Evolutionary conservation across 2,797 vertebrate genomes (phyloP).

Genomic region (Pseudomugil gertrudae): DNA sequence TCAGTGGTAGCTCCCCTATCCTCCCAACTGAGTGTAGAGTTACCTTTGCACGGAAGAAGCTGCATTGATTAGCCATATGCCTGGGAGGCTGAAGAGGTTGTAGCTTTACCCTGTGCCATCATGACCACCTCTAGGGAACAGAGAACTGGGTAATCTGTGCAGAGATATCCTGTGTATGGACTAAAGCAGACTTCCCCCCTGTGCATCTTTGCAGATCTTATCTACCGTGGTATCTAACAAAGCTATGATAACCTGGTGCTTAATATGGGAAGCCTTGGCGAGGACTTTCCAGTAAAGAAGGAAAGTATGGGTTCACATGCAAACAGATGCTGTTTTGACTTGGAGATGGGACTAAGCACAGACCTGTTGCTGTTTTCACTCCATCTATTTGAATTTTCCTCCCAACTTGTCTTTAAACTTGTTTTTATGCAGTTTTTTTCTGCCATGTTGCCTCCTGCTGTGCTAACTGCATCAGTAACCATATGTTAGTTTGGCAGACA

Average conservation of each 20-base stretch:
- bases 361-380: constrained; percentile 33
- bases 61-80: constrained; percentile 70
- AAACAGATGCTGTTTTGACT: not conserved
- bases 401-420: constrained; percentile 44
- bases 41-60: constrained; percentile 67
- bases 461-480: constrained; percentile 21
- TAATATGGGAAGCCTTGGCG: constrained; percentile 20
- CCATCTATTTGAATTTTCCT: constrained; percentile 26
- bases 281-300: constrained; percentile 47
- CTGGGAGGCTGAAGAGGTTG: constrained; percentile 28
- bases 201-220: constrained; percentile 57
- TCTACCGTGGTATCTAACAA: constrained; percentile 40
- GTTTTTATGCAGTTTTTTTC: constrained; percentile 10
- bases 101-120: constrained; percentile 47
- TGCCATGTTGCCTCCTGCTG: constrained; percentile 6
- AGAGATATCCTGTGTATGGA: constrained; percentile 28
- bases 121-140: constrained; percentile 34
- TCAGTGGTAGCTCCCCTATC: constrained; percentile 54
- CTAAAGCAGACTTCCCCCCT: constrained; percentile 32
- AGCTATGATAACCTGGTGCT: constrained; percentile 28
- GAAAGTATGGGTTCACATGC: constrained; percentile 16
- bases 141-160: constrained; percentile 38
- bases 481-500: constrained; percentile 43
- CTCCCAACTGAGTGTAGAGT: constrained; percentile 65
- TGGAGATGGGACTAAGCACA: constrained; percentile 3